Evolutionary conservation across 2,888 invertebrate species (phyloP).

Genomic region (Neoaliturus tenellus): DNA sequence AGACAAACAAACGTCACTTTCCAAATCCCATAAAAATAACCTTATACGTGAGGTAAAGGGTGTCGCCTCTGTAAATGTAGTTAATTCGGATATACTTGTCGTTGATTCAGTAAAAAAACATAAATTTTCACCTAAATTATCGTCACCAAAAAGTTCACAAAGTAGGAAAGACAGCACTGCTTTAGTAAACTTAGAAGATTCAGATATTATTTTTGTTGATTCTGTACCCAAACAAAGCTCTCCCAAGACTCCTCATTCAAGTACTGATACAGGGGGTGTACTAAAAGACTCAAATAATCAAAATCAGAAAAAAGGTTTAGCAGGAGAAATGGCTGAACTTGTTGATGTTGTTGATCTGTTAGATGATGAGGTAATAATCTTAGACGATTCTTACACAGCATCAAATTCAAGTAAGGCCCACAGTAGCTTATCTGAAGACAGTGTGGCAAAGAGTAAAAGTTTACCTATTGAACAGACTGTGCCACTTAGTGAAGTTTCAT

Average conservation of each 20-base stretch:
- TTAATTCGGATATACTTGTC: too few species aligned
- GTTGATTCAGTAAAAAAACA: background rate
- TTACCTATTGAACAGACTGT: background rate
- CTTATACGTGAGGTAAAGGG: background rate
- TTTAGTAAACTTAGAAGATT: background rate
- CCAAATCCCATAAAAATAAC: background rate
- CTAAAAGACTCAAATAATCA: background rate
- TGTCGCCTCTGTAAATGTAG: background rate
- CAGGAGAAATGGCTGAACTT: background rate
- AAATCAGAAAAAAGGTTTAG: background rate
- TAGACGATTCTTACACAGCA: background rate
- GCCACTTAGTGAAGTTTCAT: background rate
- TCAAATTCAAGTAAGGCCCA: background rate
- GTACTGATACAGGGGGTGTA: background rate
- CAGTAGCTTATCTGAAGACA: background rate
- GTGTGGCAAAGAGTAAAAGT: background rate
- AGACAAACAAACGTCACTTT: background rate
- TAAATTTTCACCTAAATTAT: background rate
- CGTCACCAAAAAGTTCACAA: background rate
- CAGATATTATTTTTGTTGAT: background rate
- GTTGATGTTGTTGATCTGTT: conserved; percentile 18
- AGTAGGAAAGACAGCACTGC: background rate
- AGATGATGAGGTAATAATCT: conserved; percentile 18
- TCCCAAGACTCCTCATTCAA: background rate
- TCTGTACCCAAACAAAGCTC: background rate